Conservation (phyloP, 2,113 vertebrate genomes). For the Phrynocephalus versicolor region DNA sequence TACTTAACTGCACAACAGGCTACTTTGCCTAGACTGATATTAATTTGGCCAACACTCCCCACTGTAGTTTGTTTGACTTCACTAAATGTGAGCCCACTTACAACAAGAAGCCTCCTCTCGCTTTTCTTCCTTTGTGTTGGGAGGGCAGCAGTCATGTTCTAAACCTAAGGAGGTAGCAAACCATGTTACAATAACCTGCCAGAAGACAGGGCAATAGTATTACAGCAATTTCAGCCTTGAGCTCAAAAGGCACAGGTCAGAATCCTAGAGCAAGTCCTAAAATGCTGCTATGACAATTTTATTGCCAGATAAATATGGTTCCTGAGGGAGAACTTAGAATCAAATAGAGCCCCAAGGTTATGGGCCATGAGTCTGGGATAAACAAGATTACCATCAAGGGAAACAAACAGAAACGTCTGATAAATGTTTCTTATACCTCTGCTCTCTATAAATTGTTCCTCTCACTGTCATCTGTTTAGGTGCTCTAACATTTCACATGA, state of each 20-base stretch:
- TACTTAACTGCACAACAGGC: too few relatives aligned
- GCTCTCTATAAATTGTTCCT: background rate
- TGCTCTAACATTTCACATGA: background rate
- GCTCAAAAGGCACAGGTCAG: slow-evolving; percentile 3
- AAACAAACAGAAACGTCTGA: slow-evolving; percentile 8
- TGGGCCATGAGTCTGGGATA: background rate
- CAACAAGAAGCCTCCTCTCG: too few relatives aligned
- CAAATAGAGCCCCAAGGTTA: slow-evolving; percentile 4
- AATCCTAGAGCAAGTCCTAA: background rate
- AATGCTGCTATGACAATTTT: background rate
- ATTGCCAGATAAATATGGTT: background rate
- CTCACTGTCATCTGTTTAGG: background rate
- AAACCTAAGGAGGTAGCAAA: background rate
- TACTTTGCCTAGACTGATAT: too few relatives aligned
- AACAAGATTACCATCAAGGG: background rate
- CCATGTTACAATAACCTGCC: background rate
- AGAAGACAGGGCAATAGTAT: background rate
- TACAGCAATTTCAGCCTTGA: background rate
- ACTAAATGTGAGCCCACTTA: background rate
- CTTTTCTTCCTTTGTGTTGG: background rate
- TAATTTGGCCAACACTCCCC: too few relatives aligned
- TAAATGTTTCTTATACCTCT: fast-evolving
- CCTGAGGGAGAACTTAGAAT: slow-evolving; percentile 6
- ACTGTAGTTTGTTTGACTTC: too few relatives aligned
- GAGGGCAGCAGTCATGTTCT: background rate